Evolutionary conservation across 2,797 vertebrate genomes (phyloP).

Genomic region (Propithecus deckenii): DNA sequence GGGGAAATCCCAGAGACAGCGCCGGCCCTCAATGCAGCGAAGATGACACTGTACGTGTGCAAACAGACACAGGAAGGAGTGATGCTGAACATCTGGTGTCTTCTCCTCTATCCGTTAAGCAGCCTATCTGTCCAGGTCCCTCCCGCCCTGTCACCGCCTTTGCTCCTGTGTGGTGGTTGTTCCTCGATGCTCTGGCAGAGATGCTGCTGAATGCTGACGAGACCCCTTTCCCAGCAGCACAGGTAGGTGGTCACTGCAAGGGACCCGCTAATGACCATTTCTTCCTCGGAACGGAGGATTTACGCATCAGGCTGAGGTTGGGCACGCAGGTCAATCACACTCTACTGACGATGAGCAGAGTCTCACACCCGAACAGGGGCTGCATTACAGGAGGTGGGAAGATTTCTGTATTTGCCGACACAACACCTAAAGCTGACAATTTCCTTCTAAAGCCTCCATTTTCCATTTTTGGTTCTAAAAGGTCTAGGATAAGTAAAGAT

Average conservation of each 20-base stretch:
- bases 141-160: no score
- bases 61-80: neutral
- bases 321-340: neutral
- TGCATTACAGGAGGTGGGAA: fast-evolving
- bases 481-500: neutral
- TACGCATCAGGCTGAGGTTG: neutral
- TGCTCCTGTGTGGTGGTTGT: neutral
- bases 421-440: neutral
- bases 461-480: neutral
- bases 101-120: fast-evolving
- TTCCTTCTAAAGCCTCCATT: neutral
- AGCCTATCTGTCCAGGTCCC: fast-evolving
- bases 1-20: neutral
- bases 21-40: neutral
- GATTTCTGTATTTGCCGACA: fast-evolving
- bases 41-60: fast-evolving
- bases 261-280: no score
- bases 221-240: no score
- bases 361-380: neutral
- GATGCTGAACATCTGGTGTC: no score
- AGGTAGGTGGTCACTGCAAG: fast-evolving
- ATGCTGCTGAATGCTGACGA: fast-evolving
- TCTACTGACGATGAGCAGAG: neutral
- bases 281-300: neutral
- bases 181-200: neutral